These are phyloP conservation scores for Augochlorella aurata DNA, from an alignment of 2,888 invertebrate species.

Conservation along the genomic window DNA sequence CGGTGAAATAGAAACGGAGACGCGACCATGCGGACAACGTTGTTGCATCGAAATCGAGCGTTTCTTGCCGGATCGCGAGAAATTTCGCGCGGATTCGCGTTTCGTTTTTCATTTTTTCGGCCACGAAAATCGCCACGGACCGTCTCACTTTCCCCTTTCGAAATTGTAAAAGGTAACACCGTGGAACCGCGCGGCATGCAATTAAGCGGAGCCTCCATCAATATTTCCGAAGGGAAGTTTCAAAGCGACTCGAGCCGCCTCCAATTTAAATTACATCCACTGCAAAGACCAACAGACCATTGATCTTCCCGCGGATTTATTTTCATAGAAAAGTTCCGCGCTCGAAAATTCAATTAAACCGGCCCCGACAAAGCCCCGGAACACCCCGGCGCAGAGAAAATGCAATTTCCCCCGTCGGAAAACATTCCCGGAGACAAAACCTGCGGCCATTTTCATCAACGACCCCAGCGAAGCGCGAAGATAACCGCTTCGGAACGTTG, in stretches of 20 bases:
- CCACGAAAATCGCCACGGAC: neutral
- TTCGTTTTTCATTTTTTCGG: neutral
- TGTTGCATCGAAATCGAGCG: neutral
- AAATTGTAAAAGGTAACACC: neutral
- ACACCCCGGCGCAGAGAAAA: neutral
- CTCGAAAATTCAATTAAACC: neutral
- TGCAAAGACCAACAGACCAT: too few relatives aligned
- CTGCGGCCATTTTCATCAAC: neutral
- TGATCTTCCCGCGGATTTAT: too few relatives aligned
- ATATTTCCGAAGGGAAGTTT: too few relatives aligned
- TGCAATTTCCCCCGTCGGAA: neutral
- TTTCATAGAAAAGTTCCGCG: too few relatives aligned
- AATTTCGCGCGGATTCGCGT: neutral
- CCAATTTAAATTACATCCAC: too few relatives aligned
- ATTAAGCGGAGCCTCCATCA: neutral
- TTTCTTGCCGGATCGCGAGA: neutral
- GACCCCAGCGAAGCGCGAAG: neutral
- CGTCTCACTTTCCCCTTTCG: neutral
- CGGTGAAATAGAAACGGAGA: neutral
- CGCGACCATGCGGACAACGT: neutral
- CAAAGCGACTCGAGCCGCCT: too few relatives aligned
- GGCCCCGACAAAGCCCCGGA: neutral
- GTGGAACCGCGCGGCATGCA: neutral
- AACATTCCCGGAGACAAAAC: conserved; percentile 4
- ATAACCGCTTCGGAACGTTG: neutral